Evolutionary conservation across 2,888 invertebrate species (phyloP), one percentile per base, ranked within the genome.

Genomic region (Tryphoninae sp.): DNA sequence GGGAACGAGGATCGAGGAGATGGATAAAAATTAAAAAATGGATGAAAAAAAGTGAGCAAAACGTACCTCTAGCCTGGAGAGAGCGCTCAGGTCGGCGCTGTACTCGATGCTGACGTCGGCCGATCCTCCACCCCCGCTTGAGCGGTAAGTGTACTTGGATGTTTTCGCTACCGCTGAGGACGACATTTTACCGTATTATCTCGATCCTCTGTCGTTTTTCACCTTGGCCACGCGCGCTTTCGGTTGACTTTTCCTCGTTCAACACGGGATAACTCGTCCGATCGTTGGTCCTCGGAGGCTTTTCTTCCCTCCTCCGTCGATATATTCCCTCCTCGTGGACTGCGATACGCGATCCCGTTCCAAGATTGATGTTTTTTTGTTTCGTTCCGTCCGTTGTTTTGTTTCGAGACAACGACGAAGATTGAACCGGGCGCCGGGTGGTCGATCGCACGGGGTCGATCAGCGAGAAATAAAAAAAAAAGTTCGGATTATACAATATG

Each of bases 91-190:
- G 94, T 98, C 98, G 94, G 97, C 95, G 94, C 96, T 96, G 94
- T 98, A 98, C 94, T 98, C 98, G 94, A 98, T 97, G 95, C 96
- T 97, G 92, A 98, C 96, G 94, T 97, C 97, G 93, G 97, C 96
- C 86, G 92, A 92, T 83, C 94, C 94, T 93, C 95, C 95, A 92
- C 95, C 95, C 91, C 96, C 96, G 92, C 95, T 95, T 92, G 97
- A 96, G 93, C 97, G 96, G 94, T 98, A 98, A 92, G 96, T 95
- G 94, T 98, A 98, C 94, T 97, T 97, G 93, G 97, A 96, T 92
- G 96, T 94, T 94, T 97, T 97, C 93, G 96, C 95, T 90, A 95
- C 93, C 93, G 95, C 94, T 93, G 95, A 95, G 93, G 95, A 95
- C 94, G 95, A 95, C 94, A 94, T 93, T 81, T 81, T 85, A 78